Base-by-base conservation (phyloP, 2,888 invertebrate genomes). In the Lomographa bimaculata region DNA sequence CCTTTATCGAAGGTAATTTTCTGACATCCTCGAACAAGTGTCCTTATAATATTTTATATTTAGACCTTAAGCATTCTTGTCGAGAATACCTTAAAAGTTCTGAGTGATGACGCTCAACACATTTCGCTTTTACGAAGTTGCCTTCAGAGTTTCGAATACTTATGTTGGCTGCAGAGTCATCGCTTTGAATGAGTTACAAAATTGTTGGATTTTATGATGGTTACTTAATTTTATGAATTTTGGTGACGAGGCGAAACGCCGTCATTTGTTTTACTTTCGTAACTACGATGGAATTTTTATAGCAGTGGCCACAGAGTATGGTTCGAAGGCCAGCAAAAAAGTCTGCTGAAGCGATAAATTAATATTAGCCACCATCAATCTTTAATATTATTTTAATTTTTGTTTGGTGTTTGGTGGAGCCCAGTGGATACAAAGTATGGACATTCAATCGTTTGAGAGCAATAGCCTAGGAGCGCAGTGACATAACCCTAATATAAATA, bases 91-190 rank as follows among this genome's bases (percentile, higher is more conserved):
- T 62, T 60, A 54, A 62, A 67, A 75, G 67, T 71, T 72, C 61
- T 71, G 61, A 67, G 64, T 55, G 71, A 75, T 76, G 75, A 73
- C 57, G 61, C 57, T 55, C 49, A 55, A 70, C 69, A 74, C 67
- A 70, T 72, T 74, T 70, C 49, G 51, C 59, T 60, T 64, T 71
- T 66, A 71, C 69, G 65, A 66, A 69, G 60, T 68, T 67, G 50
- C 32, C 42, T 33, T n/a, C 30, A 45, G 52, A 47, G 50, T 47
- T 47, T 46, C 32, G 53, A 68, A 69, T 64, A 63, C 57, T 66
- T 61, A 59, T 50, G 34, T 53, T 50, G 47, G 40, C 33, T 41
- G 46, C 51, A 38, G 47, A 57, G 56, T 54, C 60, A 63, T 68
- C 54, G 54, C 62, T 64, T 62, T 54, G 56, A 62, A 63, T 55